Conservation (phyloP, 2,888 invertebrate species). For the Nomada ruficornis region DNA sequence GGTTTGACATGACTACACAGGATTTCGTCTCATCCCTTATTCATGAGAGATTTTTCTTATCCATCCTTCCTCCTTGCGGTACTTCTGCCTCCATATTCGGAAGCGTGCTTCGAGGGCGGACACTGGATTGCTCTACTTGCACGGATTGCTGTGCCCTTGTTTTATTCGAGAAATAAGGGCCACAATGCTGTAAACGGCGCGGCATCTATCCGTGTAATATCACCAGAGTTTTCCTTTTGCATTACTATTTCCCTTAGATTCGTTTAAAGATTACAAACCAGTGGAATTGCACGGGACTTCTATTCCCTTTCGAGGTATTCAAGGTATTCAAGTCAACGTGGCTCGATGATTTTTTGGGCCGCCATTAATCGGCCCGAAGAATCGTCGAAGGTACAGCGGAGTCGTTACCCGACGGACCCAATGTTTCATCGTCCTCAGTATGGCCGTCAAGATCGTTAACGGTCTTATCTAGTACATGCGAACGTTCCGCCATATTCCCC, state of each 20-base stretch:
- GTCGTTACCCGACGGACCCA: neutral
- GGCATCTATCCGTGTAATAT: neutral
- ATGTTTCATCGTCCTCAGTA: neutral
- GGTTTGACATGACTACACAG: conserved; percentile 66
- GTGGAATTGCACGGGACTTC: neutral
- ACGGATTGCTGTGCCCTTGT: conserved; percentile 25
- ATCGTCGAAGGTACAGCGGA: neutral
- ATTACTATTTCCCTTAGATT: too few relatives aligned
- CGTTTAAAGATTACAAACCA: neutral
- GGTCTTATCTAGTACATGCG: conserved; percentile 33
- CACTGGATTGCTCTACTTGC: conserved; percentile 22
- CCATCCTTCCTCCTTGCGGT: conserved; percentile 5
- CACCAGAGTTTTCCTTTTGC: neutral
- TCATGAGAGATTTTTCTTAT: conserved; percentile 74
- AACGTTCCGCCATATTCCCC: conserved; percentile 19
- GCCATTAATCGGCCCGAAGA: neutral
- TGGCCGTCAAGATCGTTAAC: conserved; percentile 34
- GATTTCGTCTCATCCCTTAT: conserved; percentile 79
- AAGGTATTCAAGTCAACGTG: neutral
- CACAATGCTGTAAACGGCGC: neutral
- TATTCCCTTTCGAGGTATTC: neutral
- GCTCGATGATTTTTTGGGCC: neutral
- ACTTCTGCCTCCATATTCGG: conserved; percentile 28
- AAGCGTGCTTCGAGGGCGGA: conserved; percentile 19
- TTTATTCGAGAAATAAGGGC: neutral